phyloP scores from a whole-genome alignment of 2,797 vertebrate species.

The Parauchenoglanis punctatus region DNA sequence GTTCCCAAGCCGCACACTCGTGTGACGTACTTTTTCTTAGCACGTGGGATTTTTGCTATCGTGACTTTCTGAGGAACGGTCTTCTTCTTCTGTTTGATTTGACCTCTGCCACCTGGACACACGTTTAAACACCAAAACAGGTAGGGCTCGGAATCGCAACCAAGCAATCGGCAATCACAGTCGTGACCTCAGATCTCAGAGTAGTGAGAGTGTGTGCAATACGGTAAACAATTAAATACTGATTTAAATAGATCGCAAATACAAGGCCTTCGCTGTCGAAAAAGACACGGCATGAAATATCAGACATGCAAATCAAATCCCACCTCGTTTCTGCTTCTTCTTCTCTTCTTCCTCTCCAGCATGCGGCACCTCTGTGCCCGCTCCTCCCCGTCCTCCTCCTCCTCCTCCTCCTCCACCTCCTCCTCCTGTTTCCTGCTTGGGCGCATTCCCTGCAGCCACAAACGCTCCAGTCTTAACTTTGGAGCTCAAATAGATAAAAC shows the following conservation, averaged over 20 bases:
- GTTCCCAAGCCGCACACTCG: conserved; percentile 94
- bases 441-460: conserved; percentile 76
- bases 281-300: background rate
- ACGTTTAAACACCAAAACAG: background rate
- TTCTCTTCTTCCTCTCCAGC: conserved; percentile 93
- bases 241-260: background rate
- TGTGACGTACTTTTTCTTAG: conserved; percentile 99
- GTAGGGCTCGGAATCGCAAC: background rate
- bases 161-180: background rate
- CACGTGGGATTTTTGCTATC: conserved; percentile 98
- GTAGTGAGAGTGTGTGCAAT: background rate
- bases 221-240: background rate
- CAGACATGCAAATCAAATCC: background rate
- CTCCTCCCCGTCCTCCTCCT: conserved; percentile 33
- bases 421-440: conserved; percentile 83
- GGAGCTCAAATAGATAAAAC: background rate
- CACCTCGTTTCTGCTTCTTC: conserved; percentile 98
- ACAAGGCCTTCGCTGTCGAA: background rate
- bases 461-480: background rate
- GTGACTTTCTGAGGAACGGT: conserved; percentile 95
- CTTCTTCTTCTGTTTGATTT: conserved; percentile 99
- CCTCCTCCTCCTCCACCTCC: conserved; percentile 16
- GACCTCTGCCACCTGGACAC: conserved; percentile 88
- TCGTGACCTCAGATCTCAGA: background rate
- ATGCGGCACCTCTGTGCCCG: conserved; percentile 81